Evolutionary conservation across 2,888 invertebrate species (phyloP).

Genomic region (Acanthococcus lagerstroemiae): DNA sequence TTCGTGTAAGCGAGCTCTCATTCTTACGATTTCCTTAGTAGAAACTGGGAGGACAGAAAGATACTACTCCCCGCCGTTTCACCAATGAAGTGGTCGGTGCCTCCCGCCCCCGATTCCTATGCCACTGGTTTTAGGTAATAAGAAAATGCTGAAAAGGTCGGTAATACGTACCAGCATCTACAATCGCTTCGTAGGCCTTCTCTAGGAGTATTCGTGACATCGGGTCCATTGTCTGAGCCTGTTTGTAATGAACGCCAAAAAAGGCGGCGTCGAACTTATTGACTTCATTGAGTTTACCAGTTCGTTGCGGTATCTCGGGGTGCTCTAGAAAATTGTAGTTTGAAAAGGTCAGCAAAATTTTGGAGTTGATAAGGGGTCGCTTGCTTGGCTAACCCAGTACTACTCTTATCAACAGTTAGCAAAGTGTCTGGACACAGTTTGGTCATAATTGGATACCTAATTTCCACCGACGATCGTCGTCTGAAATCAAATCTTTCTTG

Average conservation of each 20-base stretch:
- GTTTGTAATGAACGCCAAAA: constrained; percentile 64
- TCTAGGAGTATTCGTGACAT: constrained; percentile 68
- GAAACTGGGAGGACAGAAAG: too few relatives aligned
- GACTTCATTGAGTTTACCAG: constrained; percentile 60
- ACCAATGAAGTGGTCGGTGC: too few relatives aligned
- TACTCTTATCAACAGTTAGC: background rate
- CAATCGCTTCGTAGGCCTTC: constrained; percentile 64
- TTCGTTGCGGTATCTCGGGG: constrained; percentile 62
- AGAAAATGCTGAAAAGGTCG: background rate
- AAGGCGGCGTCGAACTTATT: constrained; percentile 66
- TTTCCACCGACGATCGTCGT: constrained; percentile 44
- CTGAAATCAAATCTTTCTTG: constrained; percentile 60
- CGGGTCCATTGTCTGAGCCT: constrained; percentile 66
- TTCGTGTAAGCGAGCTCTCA: too few relatives aligned
- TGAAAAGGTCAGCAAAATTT: too few relatives aligned
- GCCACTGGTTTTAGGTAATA: background rate
- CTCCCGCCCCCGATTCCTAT: background rate
- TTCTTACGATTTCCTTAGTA: too few relatives aligned
- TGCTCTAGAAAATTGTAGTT: constrained; percentile 42
- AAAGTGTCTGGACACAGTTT: background rate
- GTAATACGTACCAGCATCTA: constrained; percentile 55
- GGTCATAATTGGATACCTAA: too few relatives aligned
- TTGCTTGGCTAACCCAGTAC: too few relatives aligned
- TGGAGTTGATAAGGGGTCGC: background rate
- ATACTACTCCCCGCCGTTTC: too few relatives aligned